These are phyloP conservation scores for Tauraco hartlaubi DNA, from an alignment of 2,797 vertebrate genomes.

Conservation along the genomic window DNA sequence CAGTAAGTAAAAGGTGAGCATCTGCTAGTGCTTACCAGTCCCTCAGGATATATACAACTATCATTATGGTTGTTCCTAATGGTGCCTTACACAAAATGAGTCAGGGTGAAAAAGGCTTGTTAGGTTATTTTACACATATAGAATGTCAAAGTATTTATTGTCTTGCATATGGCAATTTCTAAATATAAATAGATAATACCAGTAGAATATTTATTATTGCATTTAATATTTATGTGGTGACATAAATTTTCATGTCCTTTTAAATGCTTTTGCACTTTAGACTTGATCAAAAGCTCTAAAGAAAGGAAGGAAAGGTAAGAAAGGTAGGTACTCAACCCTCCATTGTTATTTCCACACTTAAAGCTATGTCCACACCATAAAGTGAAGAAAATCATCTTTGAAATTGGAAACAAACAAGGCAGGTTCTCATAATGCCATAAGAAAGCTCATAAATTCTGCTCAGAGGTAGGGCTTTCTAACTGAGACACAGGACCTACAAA, in stretches of 20 bases:
- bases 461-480: not conserved
- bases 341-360: not conserved
- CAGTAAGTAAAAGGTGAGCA: constrained; percentile 63
- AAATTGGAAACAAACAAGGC: not conserved
- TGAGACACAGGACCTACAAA: not conserved
- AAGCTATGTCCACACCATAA: not conserved
- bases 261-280: not conserved
- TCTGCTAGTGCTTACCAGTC: constrained; percentile 30
- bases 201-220: not conserved
- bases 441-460: not conserved
- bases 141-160: constrained; percentile 36
- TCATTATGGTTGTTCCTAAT: constrained; percentile 30
- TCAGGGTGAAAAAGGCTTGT: constrained; percentile 20
- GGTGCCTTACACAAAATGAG: constrained; percentile 42
- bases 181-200: constrained; percentile 19
- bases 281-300: not conserved
- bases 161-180: not conserved
- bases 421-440: not conserved
- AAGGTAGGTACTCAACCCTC: not conserved
- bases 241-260: not conserved
- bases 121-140: constrained; percentile 17
- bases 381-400: not conserved
- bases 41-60: constrained; percentile 16
- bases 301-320: not conserved
- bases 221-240: constrained; percentile 24